These are phyloP conservation scores for Bryconaethiops microstoma DNA, from an alignment of 2,797 vertebrate species.

Conservation along the genomic window DNA sequence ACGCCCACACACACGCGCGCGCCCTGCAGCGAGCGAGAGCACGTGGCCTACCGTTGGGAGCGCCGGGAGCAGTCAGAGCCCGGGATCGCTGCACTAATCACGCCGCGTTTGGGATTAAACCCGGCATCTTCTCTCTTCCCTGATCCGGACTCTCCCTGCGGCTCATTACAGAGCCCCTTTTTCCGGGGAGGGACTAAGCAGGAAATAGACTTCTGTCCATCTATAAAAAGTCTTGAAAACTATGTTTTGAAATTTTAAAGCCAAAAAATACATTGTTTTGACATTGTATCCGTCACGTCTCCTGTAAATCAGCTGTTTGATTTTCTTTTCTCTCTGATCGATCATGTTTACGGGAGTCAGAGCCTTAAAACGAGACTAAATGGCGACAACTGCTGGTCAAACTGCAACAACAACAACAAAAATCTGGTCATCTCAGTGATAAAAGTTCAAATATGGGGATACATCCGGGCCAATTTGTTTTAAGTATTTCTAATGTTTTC, in stretches of 20 bases:
- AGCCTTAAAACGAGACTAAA: background rate
- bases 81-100: background rate
- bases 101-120: too few relatives aligned
- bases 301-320: too few relatives aligned
- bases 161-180: slow-evolving; percentile 58
- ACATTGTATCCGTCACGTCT: too few relatives aligned
- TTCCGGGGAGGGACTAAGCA: slow-evolving; percentile 76
- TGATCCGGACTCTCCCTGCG: slow-evolving; percentile 40
- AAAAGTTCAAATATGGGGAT: too few relatives aligned
- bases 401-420: background rate
- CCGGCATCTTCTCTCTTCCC: too few relatives aligned
- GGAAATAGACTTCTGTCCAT: background rate
- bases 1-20: background rate
- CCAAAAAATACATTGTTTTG: too few relatives aligned
- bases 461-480: too few relatives aligned
- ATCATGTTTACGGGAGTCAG: background rate
- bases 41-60: background rate
- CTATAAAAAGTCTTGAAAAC: background rate
- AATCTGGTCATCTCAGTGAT: too few relatives aligned
- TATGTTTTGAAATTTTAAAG: too few relatives aligned
- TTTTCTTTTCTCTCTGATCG: too few relatives aligned
- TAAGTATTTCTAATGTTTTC: too few relatives aligned
- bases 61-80: background rate
- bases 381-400: background rate
- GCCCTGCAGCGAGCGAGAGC: background rate